Evolutionary conservation across 2,113 vertebrate genomes (phyloP).

Genomic region (Petrocephalus zakoni): DNA sequence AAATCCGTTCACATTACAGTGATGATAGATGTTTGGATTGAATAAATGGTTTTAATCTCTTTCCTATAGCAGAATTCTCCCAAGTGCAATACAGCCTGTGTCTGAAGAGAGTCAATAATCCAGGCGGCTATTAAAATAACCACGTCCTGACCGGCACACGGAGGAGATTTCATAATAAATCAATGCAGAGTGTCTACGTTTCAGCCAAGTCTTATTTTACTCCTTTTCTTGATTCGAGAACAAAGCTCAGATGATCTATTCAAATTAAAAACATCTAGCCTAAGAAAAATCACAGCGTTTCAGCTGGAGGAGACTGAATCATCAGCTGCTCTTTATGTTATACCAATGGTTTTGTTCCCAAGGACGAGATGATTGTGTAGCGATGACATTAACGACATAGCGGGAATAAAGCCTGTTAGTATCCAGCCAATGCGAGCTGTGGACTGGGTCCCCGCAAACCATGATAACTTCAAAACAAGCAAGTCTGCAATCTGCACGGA

Average conservation of each 20-base stretch:
- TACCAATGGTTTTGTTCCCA: constrained; percentile 13
- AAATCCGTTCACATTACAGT: not conserved
- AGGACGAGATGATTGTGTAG: constrained; percentile 20
- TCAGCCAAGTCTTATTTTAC: constrained; percentile 42
- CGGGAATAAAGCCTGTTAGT: constrained; percentile 22
- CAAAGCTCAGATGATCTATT: constrained; percentile 30
- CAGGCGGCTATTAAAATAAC: constrained; percentile 37
- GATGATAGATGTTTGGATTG: not conserved
- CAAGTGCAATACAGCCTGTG: not conserved
- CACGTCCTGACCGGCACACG: constrained; percentile 41
- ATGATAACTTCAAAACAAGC: constrained; percentile 7
- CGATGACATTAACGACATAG: constrained; percentile 32
- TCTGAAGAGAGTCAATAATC: constrained; percentile 28
- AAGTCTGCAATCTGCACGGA: not conserved
- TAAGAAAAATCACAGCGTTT: not conserved
- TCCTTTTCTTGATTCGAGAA: constrained; percentile 43
- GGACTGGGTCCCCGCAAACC: constrained; percentile 9
- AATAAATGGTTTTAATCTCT: not conserved
- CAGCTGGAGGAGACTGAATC: not conserved
- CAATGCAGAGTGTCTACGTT: constrained; percentile 36
- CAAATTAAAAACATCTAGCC: constrained; percentile 9
- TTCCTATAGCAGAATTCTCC: not conserved
- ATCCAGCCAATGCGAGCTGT: constrained; percentile 4
- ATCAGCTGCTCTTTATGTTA: constrained; percentile 20
- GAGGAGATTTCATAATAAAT: constrained; percentile 42